Evolutionary conservation across 2,113 vertebrate genomes (phyloP), one percentile per base, ranked within the genome.

Genomic region (Gasterosteus nipponicus): DNA sequence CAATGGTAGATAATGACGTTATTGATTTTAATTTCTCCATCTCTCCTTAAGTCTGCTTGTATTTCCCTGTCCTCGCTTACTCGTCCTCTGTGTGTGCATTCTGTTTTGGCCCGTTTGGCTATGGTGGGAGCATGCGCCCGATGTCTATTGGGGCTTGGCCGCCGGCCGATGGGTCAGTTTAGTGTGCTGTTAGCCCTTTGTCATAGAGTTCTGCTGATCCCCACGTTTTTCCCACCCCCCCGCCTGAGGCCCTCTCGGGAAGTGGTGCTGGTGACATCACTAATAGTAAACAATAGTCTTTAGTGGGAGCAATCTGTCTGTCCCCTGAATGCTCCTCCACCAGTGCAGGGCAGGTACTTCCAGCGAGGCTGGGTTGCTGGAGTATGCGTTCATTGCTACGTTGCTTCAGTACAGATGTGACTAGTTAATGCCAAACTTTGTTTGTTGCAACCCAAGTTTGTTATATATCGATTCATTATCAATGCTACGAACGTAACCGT

Each of bases 131-230:
- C 42, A 49, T 81, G 78, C 77, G 67, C 78, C 75, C 72, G 84
- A 26, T 78, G 69, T 90, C 82, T 19, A 75, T 78, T 72, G 83
- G 84, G 80, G 76, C 29, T 85, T 74, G 81, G 83, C 80, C 4
- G 59, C 73, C 74, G 70, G 87, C 83, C 75, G 54, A 57, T 84
- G 86, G 89, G 86, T 90, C 89, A 87, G 84, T 91, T 91, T 88
- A 89, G 89, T 82, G 84, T 82, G 91, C 83, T 68, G 75, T 74
- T 89, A 78, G 86, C 80, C 81, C 91, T 93, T 93, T 93, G 92
- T 93, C 91, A 87, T 79, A 33, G 82, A 87, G 90, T 92, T 93
- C 79, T 93, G 92, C 92, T 93, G 92, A 93, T 89, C 86, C 86
- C 86, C 87, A 91, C 85, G 81, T 85, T 93, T 92, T 66, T 67